These are phyloP conservation scores for Sebastes matsubarae DNA, from an alignment of 2,797 vertebrate genomes.

Conservation along the genomic window DNA sequence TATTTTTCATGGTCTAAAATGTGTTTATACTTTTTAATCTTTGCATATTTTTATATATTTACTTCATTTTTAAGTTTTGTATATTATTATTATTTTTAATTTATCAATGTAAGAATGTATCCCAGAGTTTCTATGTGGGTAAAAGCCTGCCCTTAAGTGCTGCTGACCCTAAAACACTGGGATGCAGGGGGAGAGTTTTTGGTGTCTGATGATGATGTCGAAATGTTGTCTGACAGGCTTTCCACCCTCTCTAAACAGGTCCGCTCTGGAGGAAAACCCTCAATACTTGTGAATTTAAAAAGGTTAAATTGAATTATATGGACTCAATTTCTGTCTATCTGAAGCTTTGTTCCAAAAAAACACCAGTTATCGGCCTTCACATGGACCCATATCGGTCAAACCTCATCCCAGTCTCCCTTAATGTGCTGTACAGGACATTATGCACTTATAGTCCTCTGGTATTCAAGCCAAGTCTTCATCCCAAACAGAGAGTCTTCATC, in stretches of 20 bases:
- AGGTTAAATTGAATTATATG: conserved; percentile 20
- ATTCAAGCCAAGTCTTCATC: conserved; percentile 79
- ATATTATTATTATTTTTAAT: neutral
- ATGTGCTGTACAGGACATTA: conserved; percentile 88
- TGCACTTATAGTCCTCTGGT: conserved; percentile 70
- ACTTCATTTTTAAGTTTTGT: neutral
- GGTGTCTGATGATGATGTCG: conserved; percentile 13
- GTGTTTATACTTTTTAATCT: neutral
- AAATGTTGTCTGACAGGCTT: conserved; percentile 1
- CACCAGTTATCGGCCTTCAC: conserved; percentile 44
- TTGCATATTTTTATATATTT: conserved; percentile 3
- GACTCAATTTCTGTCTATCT: conserved; percentile 41
- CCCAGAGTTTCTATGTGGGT: neutral
- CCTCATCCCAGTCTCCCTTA: conserved; percentile 72
- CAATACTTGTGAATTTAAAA: conserved; percentile 19
- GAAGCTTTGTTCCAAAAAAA: conserved; percentile 58
- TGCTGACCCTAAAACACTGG: neutral
- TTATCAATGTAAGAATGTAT: neutral
- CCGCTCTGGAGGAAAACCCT: conserved; percentile 25
- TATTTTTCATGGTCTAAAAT: neutral
- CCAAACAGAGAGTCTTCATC: conserved; percentile 65
- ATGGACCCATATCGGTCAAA: conserved; percentile 18
- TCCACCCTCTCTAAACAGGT: neutral
- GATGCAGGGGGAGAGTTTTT: conserved; percentile 4
- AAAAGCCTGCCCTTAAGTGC: neutral